A percentile compares a stretch with the other conserved stretches of the same genome.
Conservation (phyloP, 30 jellyfish, hydroid and myxozoan species). For the Calvadosia cruxmelitensis region DNA sequence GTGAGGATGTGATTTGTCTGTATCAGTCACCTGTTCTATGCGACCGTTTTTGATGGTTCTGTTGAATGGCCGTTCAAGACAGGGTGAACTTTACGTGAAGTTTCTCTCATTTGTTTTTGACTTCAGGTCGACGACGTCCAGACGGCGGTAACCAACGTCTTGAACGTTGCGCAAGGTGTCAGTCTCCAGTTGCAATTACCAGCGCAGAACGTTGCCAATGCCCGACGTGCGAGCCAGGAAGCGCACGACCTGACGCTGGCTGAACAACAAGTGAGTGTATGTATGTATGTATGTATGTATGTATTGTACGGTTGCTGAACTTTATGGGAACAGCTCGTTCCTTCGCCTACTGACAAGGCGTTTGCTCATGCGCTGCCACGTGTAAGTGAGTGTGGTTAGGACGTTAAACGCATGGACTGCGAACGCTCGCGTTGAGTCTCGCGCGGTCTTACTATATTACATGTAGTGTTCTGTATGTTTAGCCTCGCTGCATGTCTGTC, state of each 20-base stretch:
- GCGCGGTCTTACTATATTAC: too few relatives aligned
- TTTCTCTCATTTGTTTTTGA: not conserved
- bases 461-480: too few relatives aligned
- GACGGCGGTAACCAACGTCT: slow-evolving; percentile 31
- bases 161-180: slow-evolving; percentile 18
- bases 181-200: slow-evolving; percentile 40
- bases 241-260: slow-evolving; percentile 12
- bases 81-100: too few relatives aligned
- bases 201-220: slow-evolving; percentile 29
- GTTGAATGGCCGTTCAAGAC: not conserved
- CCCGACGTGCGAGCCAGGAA: slow-evolving; percentile 17
- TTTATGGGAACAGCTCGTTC: too few relatives aligned
- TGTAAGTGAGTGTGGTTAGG: slow-evolving; percentile 1
- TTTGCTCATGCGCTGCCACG: too few relatives aligned
- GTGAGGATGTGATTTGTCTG: too few relatives aligned
- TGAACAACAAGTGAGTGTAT: slow-evolving; percentile 30
- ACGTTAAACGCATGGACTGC: too few relatives aligned
- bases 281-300: not conserved
- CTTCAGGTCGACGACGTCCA: slow-evolving; percentile 41
- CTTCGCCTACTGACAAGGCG: not conserved
- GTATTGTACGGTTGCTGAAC: too few relatives aligned
- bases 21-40: not conserved
- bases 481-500: too few relatives aligned
- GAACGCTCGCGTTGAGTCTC: too few relatives aligned
- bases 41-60: not conserved